Evolutionary conservation across 2,113 vertebrate species (phyloP).

Genomic region (Hemibagrus wyckioides): DNA sequence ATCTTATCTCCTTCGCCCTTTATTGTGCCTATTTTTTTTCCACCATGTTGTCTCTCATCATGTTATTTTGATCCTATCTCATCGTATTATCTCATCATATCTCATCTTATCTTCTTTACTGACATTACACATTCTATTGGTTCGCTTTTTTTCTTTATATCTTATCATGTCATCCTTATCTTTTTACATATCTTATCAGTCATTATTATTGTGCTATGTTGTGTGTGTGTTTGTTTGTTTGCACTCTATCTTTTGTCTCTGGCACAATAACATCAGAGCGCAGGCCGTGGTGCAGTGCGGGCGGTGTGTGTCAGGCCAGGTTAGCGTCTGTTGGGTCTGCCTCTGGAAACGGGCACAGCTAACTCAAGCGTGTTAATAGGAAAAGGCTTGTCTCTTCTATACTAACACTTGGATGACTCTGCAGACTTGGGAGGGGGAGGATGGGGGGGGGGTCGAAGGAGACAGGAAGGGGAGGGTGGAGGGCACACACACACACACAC

Average conservation of each 20-base stretch:
- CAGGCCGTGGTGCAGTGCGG: constrained; percentile 67
- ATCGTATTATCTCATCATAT: not conserved
- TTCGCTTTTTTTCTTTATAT: not conserved
- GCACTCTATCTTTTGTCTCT: constrained; percentile 69
- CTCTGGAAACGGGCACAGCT: constrained; percentile 80
- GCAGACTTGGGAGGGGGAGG: constrained; percentile 77
- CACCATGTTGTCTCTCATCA: too few species aligned
- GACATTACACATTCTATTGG: too few species aligned
- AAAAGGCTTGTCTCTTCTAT: constrained; percentile 92
- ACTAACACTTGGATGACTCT: constrained; percentile 94
- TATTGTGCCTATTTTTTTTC: too few species aligned
- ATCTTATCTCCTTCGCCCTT: not conserved
- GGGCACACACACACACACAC: constrained; percentile 51
- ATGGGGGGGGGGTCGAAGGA: constrained; percentile 69
- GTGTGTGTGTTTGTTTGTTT: constrained; percentile 43
- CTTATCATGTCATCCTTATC: not conserved
- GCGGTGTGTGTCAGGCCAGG: constrained; percentile 82
- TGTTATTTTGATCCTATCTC: not conserved
- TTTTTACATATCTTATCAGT: not conserved
- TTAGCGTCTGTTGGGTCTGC: constrained; percentile 80
- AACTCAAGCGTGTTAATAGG: constrained; percentile 93
- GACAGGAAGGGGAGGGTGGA: constrained; percentile 71
- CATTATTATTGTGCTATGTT: not conserved
- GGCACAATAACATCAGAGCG: constrained; percentile 70
- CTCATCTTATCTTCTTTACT: not conserved